Evolutionary conservation across 2,113 vertebrate genomes (phyloP).

Genomic region (Todiramphus saurophagus): DNA sequence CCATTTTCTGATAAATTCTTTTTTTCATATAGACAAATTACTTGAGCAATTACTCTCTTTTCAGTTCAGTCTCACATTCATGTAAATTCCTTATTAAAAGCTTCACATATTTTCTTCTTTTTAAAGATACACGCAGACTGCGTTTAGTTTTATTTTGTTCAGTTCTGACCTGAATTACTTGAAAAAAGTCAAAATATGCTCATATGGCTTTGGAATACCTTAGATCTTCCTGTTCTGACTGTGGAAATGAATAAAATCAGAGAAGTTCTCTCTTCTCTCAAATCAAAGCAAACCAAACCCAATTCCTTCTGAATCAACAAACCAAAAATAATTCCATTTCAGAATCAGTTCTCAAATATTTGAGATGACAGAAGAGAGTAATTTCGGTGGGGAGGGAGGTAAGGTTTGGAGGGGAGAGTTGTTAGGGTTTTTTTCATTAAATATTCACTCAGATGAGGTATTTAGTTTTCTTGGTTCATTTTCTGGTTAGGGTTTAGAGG

Average conservation of each 20-base stretch:
- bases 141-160: neutral
- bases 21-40: neutral
- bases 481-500: neutral
- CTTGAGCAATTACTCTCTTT: neutral
- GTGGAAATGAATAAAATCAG: neutral
- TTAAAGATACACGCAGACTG: neutral
- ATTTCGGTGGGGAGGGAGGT: neutral
- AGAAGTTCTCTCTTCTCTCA: neutral
- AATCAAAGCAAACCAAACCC: neutral
- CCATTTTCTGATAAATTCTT: neutral
- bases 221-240: neutral
- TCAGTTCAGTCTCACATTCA: neutral
- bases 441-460: neutral
- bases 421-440: neutral
- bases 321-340: neutral
- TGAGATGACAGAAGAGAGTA: neutral
- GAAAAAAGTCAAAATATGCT: neutral
- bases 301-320: neutral
- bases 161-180: neutral
- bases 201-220: neutral
- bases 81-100: neutral
- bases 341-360: neutral
- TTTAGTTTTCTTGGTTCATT: neutral
- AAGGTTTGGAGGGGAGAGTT: fast-evolving
- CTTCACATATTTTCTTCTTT: neutral